A percentile compares a stretch with the other conserved stretches of the same genome.
Evolutionary conservation across 2,797 vertebrate genomes (phyloP).

Genomic region (Astyanax mexicanus): DNA sequence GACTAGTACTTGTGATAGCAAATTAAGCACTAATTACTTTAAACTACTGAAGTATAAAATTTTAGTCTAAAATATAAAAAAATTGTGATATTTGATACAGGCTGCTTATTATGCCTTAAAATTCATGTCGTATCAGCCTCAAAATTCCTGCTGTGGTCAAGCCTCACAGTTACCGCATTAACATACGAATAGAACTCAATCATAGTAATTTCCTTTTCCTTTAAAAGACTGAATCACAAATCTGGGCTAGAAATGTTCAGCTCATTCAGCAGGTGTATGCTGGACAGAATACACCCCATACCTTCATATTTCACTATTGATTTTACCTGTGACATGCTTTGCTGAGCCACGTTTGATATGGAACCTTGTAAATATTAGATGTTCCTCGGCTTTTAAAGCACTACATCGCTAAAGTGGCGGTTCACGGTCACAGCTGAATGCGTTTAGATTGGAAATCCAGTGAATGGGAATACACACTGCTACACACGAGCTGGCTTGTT

Average conservation of each 20-base stretch:
- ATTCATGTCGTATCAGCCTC: no score
- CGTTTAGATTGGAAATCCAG: neutral
- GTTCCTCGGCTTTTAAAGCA: neutral
- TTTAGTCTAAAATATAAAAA: no score
- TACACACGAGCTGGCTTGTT: neutral
- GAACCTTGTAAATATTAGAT: neutral
- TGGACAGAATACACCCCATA: neutral
- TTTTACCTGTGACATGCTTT: slow-evolving; percentile 1
- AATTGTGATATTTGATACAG: no score
- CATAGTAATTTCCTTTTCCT: no score
- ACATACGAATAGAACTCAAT: no score
- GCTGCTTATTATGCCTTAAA: no score
- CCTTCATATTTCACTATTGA: neutral
- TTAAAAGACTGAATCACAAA: neutral
- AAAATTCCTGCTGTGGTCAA: no score
- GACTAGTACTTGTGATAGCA: no score
- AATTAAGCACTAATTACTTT: no score
- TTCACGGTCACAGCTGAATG: neutral
- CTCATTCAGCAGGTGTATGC: neutral
- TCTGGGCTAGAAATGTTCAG: neutral
- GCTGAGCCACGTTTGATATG: neutral
- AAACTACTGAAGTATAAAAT: no score
- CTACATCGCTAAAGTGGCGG: neutral
- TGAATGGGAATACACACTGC: neutral
- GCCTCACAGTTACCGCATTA: no score